Conservation (phyloP, 2,888 invertebrate species). For the Eupithecia vulgata region DNA sequence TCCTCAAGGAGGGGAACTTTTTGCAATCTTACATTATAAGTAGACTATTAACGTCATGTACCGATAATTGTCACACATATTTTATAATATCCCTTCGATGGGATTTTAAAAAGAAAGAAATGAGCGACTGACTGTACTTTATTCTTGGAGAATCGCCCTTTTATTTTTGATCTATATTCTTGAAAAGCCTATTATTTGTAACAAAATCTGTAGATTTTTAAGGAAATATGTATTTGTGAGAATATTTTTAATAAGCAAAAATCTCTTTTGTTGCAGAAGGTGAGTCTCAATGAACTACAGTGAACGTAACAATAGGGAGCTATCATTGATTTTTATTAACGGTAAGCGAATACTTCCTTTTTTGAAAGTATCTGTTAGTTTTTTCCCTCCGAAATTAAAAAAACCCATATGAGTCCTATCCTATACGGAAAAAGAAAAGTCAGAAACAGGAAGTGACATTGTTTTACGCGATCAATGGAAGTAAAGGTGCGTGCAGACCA, state of each 20-base stretch:
- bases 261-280: constrained; percentile 79
- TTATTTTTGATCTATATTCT: constrained; percentile 30
- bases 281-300: constrained; percentile 57
- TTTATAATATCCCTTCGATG: constrained; percentile 72
- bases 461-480: constrained; percentile 51
- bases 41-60: constrained; percentile 82
- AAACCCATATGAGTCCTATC: neutral
- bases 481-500: constrained; percentile 56
- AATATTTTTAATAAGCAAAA: constrained; percentile 59
- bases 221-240: constrained; percentile 51
- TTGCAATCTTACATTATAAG: constrained; percentile 76
- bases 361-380: neutral
- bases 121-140: constrained; percentile 30
- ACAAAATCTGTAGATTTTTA: constrained; percentile 28
- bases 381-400: neutral
- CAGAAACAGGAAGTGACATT: constrained; percentile 53
- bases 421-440: constrained; percentile 11
- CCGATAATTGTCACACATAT: constrained; percentile 85
- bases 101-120: constrained; percentile 45
- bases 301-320: neutral
- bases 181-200: constrained; percentile 60
- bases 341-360: constrained; percentile 4
- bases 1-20: constrained; percentile 71
- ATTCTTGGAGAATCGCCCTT: constrained; percentile 17
- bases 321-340: neutral